Base-by-base conservation (phyloP, 2,797 vertebrate genomes). In the Novumbra hubbsi region DNA sequence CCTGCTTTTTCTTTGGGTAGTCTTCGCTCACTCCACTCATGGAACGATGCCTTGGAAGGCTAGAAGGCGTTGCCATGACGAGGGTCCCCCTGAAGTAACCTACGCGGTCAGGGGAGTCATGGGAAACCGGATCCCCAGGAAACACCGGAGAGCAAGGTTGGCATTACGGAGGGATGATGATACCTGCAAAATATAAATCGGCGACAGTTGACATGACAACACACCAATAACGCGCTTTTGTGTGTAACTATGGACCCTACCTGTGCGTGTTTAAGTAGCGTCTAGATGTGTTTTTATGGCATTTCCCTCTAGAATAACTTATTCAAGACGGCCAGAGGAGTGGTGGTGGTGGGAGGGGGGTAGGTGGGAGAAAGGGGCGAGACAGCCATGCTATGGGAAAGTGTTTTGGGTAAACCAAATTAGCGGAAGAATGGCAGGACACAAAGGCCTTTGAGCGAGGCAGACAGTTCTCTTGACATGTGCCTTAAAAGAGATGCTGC, bases 401-500 rank as follows among this genome's bases (percentile, higher is more conserved):
- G 89, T 86, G 87, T 91, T 92, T 91, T 83, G 85, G 75, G 69
- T 87, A 78, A 74, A 75, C 79, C 74, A 76, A 83, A 83, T 83
- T 80, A 76, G 76, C 57, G 72, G 73, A 68, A 80, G 79, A 80
- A 83, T 71, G 78, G 71, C 45, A n/a, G 41, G 68, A 74, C 73
- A 83, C 81, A 83, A 83, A 80, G 74, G 78, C 71, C 73, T 80
- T 83, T 80, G 76, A 80, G 62, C 28, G 38, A n/a, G 69, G 74
- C 90, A 92, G 92, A 93, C 92, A 93, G 92, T 90, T 93, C 91
- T 86, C 90, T 89, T 93, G 90, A 92, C 88, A 89, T 89, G 87
- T 84, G 88, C 89, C 90, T 90, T 90, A 91, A 92, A 91, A 92
- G 91, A 92, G 90, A 91, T 91, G 88, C 91, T 89, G 89, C 87